Base-by-base conservation (phyloP, 2,113 vertebrate genomes). In the Dasyprocta punctata region DNA sequence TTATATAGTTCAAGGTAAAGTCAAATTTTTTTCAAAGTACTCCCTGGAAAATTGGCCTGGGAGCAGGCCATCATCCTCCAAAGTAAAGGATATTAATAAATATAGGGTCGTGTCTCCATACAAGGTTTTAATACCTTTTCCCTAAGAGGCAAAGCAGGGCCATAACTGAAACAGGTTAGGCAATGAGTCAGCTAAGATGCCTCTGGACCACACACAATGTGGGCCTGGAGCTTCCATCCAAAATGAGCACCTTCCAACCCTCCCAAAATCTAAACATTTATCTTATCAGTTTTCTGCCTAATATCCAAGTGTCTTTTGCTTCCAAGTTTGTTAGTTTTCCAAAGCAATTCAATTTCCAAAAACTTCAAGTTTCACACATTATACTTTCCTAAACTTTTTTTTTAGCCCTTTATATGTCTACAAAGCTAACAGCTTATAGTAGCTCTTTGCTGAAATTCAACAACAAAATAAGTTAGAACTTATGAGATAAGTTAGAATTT, bases 271-370 rank as follows among this genome's bases (percentile, higher is more conserved):
- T 94, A 98, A 97, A 97, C 89, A 97, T 95, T 98, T 97, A 97
- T 86, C 92, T 95, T 97, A 96, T 93, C 95, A 96, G 93, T 95
- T 96, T 97, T 97, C 92, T 97, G 96, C 49, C 97, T 97, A 93
- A 95, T 80, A 96, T 91, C 97, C 89, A 95, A 91, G 52, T 80
- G 90, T 80, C 93, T 95, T 94, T 94, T 96, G 69, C 86, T 95
- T 90, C 80, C 87, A 95, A 92, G 65, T 95, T 52, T 92, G 91
- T 95, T 94, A 94, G 87, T 95, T 96, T 96, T 95, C 78, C 41
- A 96, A 93, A 94, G 47, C 80, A 97, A 91, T 82, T 91, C 60
- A 78, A 92, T 89, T 93, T 93, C 78, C 83, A 3, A 44, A 97
- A 96, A 80, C 47, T 73, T 94, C 65, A 75, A 94, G 69, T 92